phyloP scores from a whole-genome alignment of 2,797 vertebrate species.

The Capromys pilorides region DNA sequence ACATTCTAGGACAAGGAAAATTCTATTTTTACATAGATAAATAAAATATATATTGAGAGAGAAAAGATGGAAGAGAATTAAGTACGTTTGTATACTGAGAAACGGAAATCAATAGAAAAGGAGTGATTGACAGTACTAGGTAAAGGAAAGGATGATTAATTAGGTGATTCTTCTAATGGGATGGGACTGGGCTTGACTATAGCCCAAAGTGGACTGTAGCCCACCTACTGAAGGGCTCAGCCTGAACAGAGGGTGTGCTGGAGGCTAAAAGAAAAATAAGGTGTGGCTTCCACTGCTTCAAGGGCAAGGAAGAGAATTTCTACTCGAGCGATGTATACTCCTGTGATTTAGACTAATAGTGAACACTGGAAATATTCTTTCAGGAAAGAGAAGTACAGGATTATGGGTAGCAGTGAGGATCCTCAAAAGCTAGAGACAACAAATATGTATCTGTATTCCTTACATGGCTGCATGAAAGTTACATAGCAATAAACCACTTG shows the following conservation, averaged over 20 bases:
- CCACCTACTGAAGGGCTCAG: accelerated
- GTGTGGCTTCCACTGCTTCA: not conserved
- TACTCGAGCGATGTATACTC: not conserved
- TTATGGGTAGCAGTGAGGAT: not conserved
- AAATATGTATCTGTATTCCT: not conserved
- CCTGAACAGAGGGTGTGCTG: not conserved
- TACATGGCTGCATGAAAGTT: not conserved
- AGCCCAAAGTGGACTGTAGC: too few relatives aligned
- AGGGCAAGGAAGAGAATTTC: not conserved
- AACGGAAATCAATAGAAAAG: slow-evolving; percentile 7
- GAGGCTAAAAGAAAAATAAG: not conserved
- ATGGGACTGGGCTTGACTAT: not conserved
- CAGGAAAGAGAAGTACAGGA: not conserved
- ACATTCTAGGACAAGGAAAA: not conserved
- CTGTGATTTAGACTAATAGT: not conserved
- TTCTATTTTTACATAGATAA: not conserved
- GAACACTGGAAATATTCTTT: not conserved
- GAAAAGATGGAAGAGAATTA: not conserved
- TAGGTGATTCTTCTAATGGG: not conserved
- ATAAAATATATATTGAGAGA: not conserved
- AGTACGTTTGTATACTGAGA: not conserved
- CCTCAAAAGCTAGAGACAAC: not conserved
- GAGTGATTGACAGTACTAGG: not conserved
- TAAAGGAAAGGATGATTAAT: not conserved
- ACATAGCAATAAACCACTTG: not conserved